phyloP scores from a whole-genome alignment of 2,888 invertebrate species.

The Cryptophagus acutangulus region DNA sequence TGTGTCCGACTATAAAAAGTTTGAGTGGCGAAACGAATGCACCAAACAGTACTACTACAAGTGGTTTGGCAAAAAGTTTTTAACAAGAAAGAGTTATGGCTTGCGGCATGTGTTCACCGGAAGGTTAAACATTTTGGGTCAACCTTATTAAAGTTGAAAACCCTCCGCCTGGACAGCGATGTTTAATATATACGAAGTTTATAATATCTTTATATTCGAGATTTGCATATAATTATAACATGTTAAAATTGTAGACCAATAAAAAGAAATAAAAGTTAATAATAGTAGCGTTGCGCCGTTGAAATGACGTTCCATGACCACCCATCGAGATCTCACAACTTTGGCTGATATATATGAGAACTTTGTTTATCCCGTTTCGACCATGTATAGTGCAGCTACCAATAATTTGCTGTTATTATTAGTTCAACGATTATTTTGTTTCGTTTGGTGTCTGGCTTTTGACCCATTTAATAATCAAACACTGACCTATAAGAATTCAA shows the following conservation, averaged over 20 bases:
- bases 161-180: no score
- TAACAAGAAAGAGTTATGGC: no score
- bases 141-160: no score
- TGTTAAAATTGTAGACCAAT: conserved; percentile 7
- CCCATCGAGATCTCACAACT: conserved; percentile 6
- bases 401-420: background rate
- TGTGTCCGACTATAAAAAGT: no score
- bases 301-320: conserved; percentile 8
- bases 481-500: background rate
- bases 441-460: conserved; percentile 7
- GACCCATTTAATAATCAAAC: conserved; percentile 1
- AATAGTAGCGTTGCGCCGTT: conserved; percentile 7
- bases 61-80: no score
- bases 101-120: no score
- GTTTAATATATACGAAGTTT: no score
- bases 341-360: conserved; percentile 1
- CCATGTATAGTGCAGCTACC: conserved; percentile 2
- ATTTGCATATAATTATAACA: conserved; percentile 9
- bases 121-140: no score
- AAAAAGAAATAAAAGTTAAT: conserved; percentile 8
- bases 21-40: no score
- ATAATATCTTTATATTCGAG: conserved; percentile 5
- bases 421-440: background rate
- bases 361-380: conserved; percentile 1
- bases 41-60: no score